Percentiles rank a stretch among this genome's conserved stretches.
These are phyloP conservation scores for Parazoanthus darwini DNA, from an alignment of 92 coral and sea anemone species.

Conservation along the genomic window DNA sequence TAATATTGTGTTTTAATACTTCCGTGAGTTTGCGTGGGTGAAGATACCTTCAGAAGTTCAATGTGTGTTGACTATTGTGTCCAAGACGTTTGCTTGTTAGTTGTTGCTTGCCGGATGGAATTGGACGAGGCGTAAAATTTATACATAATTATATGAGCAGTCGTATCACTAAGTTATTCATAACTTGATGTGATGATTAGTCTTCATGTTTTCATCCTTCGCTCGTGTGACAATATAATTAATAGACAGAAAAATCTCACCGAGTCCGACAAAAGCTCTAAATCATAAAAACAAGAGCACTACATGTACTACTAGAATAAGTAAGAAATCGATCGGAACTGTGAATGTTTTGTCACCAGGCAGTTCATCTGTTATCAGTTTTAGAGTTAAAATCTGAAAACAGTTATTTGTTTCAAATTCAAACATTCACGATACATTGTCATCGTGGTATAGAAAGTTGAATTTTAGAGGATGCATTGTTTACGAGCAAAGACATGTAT, in stretches of 20 bases:
- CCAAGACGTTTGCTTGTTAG: neutral
- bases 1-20: neutral
- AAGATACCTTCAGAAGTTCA: neutral
- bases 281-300: too few species aligned
- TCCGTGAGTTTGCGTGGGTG: neutral
- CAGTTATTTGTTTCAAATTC: neutral
- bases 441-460: neutral
- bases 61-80: neutral
- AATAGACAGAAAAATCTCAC: too few species aligned
- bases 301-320: too few species aligned
- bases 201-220: constrained; percentile 3
- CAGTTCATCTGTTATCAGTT: neutral
- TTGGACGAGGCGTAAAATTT: constrained; percentile 1
- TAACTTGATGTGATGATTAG: neutral
- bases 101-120: neutral
- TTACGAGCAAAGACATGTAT: too few species aligned
- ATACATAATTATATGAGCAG: neutral
- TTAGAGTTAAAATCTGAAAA: neutral
- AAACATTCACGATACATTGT: neutral
- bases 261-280: neutral
- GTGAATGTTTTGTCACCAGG: neutral
- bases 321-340: neutral
- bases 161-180: neutral
- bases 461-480: too few species aligned
- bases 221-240: neutral